A percentile compares a stretch with the other conserved stretches of the same genome.
These are phyloP conservation scores for Halichondria panicea DNA, from an alignment of 37 sponge, comb jelly and placozoan species.

Conservation along the genomic window DNA sequence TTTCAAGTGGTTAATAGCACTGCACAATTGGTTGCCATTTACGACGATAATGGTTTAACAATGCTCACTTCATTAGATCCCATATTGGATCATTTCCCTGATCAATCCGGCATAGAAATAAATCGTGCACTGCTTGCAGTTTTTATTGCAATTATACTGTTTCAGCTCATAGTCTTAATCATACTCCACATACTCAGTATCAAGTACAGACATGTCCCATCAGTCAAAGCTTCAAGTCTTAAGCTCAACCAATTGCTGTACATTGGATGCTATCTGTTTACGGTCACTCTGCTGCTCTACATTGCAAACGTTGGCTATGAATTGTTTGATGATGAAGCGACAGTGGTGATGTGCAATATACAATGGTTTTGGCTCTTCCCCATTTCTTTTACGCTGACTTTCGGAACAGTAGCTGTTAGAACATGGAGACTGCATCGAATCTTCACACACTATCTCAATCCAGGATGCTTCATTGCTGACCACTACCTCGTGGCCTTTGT, in stretches of 20 bases:
- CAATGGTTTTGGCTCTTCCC: background rate
- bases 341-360: background rate
- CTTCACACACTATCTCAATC: no score
- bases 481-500: no score
- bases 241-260: constrained; percentile 5
- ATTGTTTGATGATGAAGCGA: background rate
- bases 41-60: background rate
- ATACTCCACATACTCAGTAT: background rate
- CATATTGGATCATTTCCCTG: background rate
- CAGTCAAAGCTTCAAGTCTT: constrained; percentile 9
- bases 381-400: no score
- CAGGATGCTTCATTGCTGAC: no score
- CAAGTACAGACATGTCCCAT: background rate
- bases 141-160: background rate
- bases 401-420: no score
- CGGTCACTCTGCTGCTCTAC: background rate
- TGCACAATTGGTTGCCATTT: background rate
- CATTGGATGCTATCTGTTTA: constrained; percentile 6
- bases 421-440: no score
- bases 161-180: background rate
- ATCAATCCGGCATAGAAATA: no score
- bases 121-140: background rate
- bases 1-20: background rate
- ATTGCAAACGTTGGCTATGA: background rate
- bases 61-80: background rate